Base-by-base conservation (phyloP, 2,113 vertebrate genomes). In the Xiphorhynchus elegans region DNA sequence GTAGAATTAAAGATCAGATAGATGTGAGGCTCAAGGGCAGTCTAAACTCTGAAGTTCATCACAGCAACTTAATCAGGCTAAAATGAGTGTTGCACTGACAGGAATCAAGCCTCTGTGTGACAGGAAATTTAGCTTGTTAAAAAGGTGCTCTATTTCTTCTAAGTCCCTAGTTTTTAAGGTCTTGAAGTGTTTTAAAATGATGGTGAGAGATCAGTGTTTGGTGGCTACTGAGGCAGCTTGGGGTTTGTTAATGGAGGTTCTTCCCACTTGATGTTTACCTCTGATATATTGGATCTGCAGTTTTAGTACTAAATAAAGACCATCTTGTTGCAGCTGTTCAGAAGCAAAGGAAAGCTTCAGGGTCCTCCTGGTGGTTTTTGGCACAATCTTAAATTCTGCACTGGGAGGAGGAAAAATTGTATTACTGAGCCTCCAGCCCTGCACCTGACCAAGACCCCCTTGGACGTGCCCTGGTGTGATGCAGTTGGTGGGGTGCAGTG, bases 31-130 rank as follows among this genome's bases (percentile, higher is more conserved):
- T 97, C 97, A 97, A 97, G 97, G 97, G 97, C 97, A 97, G 95
- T 73, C 96, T 96, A 94, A 96, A 91, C 97, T 97, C 97, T 97
- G 96, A 98, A 98, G 98, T 98, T 98, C 97, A 98, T 98, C 97
- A 97, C 97, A 96, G 96, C 94, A 91, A 88, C 97, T 96, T 97
- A 98, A 98, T 98, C 97, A 98, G 97, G 81, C 93, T 94, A 78
- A 89, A 96, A 94, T 83, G 91, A 96, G 92, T 95, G 40, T 86
- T 84, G 79, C 75, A 76, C 58, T 93, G 90, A 94, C 96, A 95
- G 91, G 78, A 93, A 78, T 92, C 90, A 73, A 90, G 82, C 86
- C 52, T 84, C 29, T 83, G 39, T 83, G 81, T 88, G 87, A 89
- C 90, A 91, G 77, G 95, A 97, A 96, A 95, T 90, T 64, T 72